Evolutionary conservation across 1,140 invertebrate genomes (phyloP).

Genomic region (Chymomyza costata): DNA sequence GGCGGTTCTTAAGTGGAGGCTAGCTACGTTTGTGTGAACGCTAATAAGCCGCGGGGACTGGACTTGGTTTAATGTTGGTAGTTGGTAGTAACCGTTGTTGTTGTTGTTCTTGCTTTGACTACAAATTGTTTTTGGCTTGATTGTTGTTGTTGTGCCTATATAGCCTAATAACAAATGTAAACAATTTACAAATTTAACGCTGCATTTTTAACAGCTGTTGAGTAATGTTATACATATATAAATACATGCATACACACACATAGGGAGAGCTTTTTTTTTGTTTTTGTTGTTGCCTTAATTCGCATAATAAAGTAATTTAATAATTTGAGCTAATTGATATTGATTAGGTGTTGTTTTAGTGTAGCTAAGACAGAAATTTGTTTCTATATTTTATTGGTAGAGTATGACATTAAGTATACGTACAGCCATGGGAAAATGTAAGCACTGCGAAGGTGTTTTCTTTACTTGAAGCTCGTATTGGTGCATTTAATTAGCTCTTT

Average conservation of each 20-base stretch:
- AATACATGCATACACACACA: too few relatives aligned
- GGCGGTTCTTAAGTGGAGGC: constrained; percentile 1
- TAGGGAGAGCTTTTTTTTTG: constrained; percentile 3
- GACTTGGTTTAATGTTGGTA: too few relatives aligned
- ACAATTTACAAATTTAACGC: constrained; percentile 72
- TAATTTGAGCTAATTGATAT: constrained; percentile 29
- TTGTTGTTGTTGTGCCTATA: constrained; percentile 22
- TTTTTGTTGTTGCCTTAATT: constrained; percentile 1
- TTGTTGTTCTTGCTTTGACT: constrained; percentile 16
- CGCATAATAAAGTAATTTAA: constrained; percentile 43
- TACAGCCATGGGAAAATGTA: too few relatives aligned
- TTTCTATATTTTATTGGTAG: too few relatives aligned
- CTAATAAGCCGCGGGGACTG: constrained; percentile 49
- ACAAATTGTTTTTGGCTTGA: too few relatives aligned
- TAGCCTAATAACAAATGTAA: constrained; percentile 62
- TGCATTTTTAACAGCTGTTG: constrained; percentile 44
- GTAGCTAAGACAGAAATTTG: too few relatives aligned
- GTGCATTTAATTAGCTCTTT: too few relatives aligned
- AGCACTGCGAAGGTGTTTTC: too few relatives aligned
- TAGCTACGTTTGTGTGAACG: constrained; percentile 20
- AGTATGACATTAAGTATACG: too few relatives aligned
- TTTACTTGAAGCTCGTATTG: too few relatives aligned
- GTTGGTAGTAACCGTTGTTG: constrained; percentile 1
- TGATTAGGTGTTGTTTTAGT: too few relatives aligned
- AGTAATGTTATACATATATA: too few relatives aligned